phyloP scores from a whole-genome alignment of 2,113 vertebrate genomes.

The Brachypteracias leptosomus region DNA sequence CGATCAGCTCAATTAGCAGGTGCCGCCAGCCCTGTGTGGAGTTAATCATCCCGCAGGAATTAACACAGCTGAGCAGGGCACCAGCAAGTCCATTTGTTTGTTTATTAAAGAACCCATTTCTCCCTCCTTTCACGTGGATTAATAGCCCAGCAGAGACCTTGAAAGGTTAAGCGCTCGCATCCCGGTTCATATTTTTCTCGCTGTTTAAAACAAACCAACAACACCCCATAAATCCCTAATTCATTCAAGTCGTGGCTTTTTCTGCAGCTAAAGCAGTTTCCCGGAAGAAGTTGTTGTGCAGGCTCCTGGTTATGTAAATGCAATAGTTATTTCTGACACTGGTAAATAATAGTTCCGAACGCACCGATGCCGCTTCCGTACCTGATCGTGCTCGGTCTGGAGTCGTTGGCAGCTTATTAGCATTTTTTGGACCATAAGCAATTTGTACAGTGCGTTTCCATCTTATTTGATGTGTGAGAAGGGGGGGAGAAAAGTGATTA shows the following conservation, averaged over 20 bases:
- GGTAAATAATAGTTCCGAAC: constrained; percentile 69
- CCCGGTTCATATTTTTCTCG: not conserved
- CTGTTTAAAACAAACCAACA: not conserved
- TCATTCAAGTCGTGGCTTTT: constrained; percentile 46
- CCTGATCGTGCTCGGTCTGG: constrained; percentile 42
- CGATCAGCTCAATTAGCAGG: not conserved
- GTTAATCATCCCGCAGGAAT: not conserved
- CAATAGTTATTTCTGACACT: constrained; percentile 70
- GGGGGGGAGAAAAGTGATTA: constrained; percentile 54
- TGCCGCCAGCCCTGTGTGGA: not conserved
- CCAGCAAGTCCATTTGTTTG: not conserved
- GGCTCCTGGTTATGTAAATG: constrained; percentile 68
- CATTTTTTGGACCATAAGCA: constrained; percentile 43
- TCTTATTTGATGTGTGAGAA: constrained; percentile 21
- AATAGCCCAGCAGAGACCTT: not conserved
- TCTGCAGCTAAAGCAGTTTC: constrained; percentile 67
- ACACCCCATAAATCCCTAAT: not conserved
- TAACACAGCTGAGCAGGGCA: not conserved
- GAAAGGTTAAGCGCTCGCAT: not conserved
- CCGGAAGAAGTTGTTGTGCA: constrained; percentile 60
- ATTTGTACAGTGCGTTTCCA: constrained; percentile 19
- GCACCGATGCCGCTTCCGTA: constrained; percentile 55
- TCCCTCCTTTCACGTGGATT: not conserved
- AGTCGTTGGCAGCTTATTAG: constrained; percentile 64
- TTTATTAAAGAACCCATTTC: not conserved